Evolutionary conservation across 2,797 vertebrate genomes (phyloP), one percentile per base, ranked within the genome.

Genomic region (Peromyscus melanophrys): DNA sequence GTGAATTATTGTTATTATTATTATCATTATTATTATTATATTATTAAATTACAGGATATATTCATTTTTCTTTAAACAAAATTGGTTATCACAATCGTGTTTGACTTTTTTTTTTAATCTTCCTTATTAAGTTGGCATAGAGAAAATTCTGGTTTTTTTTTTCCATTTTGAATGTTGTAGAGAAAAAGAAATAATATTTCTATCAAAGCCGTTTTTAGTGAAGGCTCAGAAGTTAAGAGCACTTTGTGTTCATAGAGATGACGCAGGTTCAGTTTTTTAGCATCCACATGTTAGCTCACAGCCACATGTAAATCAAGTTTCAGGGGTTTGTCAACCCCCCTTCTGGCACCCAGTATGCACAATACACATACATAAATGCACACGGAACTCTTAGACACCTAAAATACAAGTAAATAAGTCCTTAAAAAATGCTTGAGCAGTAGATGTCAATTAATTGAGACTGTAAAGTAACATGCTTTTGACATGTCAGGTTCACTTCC

Each of bases 21-120:
- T 63, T 29, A 29, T 6, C 1, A 94, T 97, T 86, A 49, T 1
- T 12, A 29, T 61, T 12, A 65, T 65, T n/a, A 67, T 34, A 67
- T 34, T n/a, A 69, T 69, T 90, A 81, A 76, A 8, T 84, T 59
- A 77, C 0, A 8, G 63, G 2, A 77, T 57, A 25, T 4, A 93
- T 95, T 97, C 40, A 46, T 91, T 94, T 96, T 65, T 34, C 57
- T 87, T 90, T 65, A 49, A 96, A 88, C 63, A 65, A 85, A 87
- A 91, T 73, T 67, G 6, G 10, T 71, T 63, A 61, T 46, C 84
- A 75, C 14, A 71, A 85, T 86, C 65, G 37, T 2, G 3, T 9
- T 8, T 87, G 16, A 14, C 23, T 86, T 43, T 63, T 86, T 43
- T 63, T 77, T 73, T 11, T 14, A 37, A 37, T 84, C 6, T 80